Evolutionary conservation across 2,888 invertebrate species (phyloP).

Genomic region (Rhagophthalmus giganteus): DNA sequence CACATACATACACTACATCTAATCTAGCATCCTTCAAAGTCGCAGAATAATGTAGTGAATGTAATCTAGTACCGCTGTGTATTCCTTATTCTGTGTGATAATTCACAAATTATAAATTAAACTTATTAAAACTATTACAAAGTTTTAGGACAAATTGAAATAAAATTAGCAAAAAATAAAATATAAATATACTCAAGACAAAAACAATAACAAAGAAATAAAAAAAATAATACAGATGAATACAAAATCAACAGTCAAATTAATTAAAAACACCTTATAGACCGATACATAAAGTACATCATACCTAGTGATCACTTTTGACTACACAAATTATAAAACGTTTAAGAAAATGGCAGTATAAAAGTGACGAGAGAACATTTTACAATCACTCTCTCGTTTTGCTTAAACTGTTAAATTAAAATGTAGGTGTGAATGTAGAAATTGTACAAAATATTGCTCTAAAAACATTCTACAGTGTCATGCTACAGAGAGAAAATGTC

Average conservation of each 20-base stretch:
- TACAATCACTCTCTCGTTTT: no score
- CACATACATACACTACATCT: conserved; percentile 50
- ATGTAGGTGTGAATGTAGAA: conserved; percentile 24
- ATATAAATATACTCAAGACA: conserved; percentile 18
- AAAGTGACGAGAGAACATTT: conserved; percentile 2
- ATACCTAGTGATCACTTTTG: no score
- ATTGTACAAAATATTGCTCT: conserved; percentile 27
- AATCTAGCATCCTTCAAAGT: conserved; percentile 23
- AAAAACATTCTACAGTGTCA: conserved; percentile 27
- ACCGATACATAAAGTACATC: no score
- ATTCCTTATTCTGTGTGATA: not conserved
- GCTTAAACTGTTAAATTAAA: no score
- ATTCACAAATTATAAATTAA: not conserved
- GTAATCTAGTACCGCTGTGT: conserved; percentile 2
- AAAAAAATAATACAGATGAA: no score
- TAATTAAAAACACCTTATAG: conserved; percentile 15
- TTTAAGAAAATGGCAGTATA: not conserved
- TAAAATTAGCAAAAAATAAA: conserved; percentile 14
- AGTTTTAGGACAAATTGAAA: not conserved
- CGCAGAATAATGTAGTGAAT: conserved; percentile 24
- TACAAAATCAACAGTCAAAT: conserved; percentile 16
- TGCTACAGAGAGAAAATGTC: conserved; percentile 29
- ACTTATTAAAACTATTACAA: conserved; percentile 1
- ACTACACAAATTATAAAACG: no score
- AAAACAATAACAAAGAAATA: conserved; percentile 18